These are phyloP conservation scores for Tetranychus truncatus DNA, from an alignment of 2,888 invertebrate species.

Conservation along the genomic window DNA sequence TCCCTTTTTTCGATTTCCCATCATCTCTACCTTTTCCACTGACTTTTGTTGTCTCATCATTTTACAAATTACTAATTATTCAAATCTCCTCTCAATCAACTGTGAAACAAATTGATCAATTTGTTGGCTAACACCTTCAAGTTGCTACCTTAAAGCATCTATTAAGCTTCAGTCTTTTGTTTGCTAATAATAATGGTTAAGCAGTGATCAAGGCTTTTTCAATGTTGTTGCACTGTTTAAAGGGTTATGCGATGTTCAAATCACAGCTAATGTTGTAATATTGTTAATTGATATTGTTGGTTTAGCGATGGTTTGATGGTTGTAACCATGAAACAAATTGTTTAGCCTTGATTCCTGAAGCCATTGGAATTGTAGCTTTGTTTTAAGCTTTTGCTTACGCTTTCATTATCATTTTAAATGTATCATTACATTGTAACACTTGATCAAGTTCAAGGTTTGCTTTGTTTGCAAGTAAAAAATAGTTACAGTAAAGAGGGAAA, in stretches of 20 bases:
- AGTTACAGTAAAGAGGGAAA: too few species aligned
- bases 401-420: background rate
- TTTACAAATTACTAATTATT: background rate
- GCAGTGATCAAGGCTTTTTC: too few species aligned
- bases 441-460: background rate
- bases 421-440: background rate
- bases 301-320: background rate
- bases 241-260: too few species aligned
- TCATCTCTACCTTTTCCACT: background rate
- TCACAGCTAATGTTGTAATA: background rate
- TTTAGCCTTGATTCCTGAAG: background rate
- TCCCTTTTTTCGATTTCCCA: background rate
- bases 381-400: background rate
- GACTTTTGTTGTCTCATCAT: background rate
- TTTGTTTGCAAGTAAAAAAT: too few species aligned
- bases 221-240: too few species aligned
- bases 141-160: too few species aligned
- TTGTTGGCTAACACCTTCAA: too few species aligned
- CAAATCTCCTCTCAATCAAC: background rate
- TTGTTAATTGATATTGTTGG: background rate
- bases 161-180: too few species aligned
- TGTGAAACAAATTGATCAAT: too few species aligned
- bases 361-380: background rate
- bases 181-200: too few species aligned
- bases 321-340: background rate